A percentile compares a stretch with the other conserved stretches of the same genome.
These are phyloP conservation scores for Tipula helvola DNA, from an alignment of 2,888 invertebrate species.

Conservation along the genomic window DNA sequence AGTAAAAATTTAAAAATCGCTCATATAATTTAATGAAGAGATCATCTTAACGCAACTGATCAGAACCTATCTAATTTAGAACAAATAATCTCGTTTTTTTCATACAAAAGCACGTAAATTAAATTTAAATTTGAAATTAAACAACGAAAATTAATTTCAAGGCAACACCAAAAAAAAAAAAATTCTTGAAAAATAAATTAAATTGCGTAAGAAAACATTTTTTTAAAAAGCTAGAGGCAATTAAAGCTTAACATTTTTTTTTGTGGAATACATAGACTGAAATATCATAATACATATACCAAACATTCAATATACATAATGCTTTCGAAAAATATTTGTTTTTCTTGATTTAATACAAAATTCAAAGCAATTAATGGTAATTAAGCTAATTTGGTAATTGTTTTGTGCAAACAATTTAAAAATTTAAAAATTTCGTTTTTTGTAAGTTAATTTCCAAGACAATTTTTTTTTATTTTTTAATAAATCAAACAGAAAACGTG, in stretches of 20 bases:
- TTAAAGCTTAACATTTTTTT: background rate
- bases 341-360: background rate
- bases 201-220: background rate
- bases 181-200: background rate
- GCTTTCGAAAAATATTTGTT: background rate
- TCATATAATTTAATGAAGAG: too few relatives aligned
- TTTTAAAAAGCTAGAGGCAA: background rate
- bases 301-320: background rate
- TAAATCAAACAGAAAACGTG: too few relatives aligned
- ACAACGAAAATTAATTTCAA: background rate
- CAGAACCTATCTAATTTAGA: too few relatives aligned
- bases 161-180: background rate
- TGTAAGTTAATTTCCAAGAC: too few relatives aligned
- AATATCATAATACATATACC: background rate
- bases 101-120: background rate
- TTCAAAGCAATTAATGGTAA: background rate
- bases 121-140: background rate
- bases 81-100: too few relatives aligned
- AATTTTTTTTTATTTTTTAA: too few relatives aligned
- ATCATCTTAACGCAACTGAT: too few relatives aligned
- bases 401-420: background rate
- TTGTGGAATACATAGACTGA: background rate
- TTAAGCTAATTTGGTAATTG: background rate
- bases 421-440: too few relatives aligned
- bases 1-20: too few relatives aligned